These are phyloP conservation scores for Sitta europaea DNA, from an alignment of 2,113 vertebrate species.

Conservation along the genomic window DNA sequence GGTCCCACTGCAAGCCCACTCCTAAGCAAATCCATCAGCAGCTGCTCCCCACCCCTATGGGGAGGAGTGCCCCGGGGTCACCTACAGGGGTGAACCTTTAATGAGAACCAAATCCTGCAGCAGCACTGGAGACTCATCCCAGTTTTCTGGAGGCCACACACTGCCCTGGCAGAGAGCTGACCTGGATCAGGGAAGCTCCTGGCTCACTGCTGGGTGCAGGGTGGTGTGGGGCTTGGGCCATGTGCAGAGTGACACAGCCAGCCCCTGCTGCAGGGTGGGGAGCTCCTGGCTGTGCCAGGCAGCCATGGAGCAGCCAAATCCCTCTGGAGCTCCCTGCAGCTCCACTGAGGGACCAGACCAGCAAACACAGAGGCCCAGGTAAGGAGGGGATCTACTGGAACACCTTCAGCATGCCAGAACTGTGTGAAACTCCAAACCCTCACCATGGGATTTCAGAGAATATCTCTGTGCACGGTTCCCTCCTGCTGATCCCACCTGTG, in stretches of 20 bases:
- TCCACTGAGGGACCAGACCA: rapidly evolving
- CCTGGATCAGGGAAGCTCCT: rapidly evolving
- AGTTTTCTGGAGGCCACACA: neutral
- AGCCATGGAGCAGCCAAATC: neutral
- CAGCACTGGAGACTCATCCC: neutral
- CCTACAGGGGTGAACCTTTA: neutral
- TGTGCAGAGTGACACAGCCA: neutral
- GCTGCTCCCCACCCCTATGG: neutral
- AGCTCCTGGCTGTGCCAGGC: neutral
- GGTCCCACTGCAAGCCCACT: neutral
- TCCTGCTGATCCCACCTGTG: neutral
- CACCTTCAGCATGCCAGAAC: neutral
- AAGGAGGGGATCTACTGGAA: neutral
- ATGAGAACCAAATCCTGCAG: neutral
- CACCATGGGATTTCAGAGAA: neutral
- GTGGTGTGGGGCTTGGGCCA: neutral
- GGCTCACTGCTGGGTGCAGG: neutral
- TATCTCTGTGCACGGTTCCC: neutral
- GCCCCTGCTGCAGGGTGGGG: rapidly evolving
- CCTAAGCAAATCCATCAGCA: neutral
- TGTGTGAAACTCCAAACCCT: neutral
- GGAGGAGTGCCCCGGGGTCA: neutral
- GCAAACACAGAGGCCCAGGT: neutral
- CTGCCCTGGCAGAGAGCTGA: neutral
- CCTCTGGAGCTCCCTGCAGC: neutral